These are phyloP conservation scores for Danio jaintianensis DNA, from an alignment of 2,797 vertebrate species.

Conservation along the genomic window DNA sequence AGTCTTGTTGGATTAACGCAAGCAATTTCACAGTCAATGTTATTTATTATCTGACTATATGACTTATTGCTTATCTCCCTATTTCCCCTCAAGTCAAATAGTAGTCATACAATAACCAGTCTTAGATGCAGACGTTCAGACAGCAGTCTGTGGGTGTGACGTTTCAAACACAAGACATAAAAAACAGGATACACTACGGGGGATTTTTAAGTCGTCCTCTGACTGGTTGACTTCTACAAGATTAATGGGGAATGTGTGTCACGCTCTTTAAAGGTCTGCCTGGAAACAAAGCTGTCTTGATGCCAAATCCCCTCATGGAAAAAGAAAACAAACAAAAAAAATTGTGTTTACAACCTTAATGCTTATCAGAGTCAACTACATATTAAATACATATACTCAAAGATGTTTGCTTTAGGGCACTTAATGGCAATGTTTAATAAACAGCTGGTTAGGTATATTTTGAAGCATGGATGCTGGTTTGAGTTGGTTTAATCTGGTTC, in stretches of 20 bases:
- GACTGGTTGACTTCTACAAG: not conserved
- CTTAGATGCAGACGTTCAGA: no score
- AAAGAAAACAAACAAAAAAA: not conserved
- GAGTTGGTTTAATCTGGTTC: no score
- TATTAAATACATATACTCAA: no score
- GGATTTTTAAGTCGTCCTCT: not conserved
- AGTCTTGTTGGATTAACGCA: conserved; percentile 7
- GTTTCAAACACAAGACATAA: not conserved
- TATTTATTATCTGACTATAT: no score
- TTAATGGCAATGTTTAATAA: no score
- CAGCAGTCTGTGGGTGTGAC: not conserved
- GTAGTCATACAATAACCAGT: not conserved
- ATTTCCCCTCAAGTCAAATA: not conserved
- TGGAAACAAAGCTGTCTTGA: not conserved
- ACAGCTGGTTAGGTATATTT: no score
- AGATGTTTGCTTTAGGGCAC: no score
- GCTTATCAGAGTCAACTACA: no score
- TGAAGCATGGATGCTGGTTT: no score
- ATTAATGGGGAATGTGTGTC: not conserved
- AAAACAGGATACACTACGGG: not conserved
- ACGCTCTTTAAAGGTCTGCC: not conserved
- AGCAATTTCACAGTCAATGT: not conserved
- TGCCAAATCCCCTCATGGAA: not conserved
- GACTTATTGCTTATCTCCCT: not conserved
- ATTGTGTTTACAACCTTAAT: no score